Base-by-base conservation (phyloP, 2,113 vertebrate species). In the Struthio camelus region DNA sequence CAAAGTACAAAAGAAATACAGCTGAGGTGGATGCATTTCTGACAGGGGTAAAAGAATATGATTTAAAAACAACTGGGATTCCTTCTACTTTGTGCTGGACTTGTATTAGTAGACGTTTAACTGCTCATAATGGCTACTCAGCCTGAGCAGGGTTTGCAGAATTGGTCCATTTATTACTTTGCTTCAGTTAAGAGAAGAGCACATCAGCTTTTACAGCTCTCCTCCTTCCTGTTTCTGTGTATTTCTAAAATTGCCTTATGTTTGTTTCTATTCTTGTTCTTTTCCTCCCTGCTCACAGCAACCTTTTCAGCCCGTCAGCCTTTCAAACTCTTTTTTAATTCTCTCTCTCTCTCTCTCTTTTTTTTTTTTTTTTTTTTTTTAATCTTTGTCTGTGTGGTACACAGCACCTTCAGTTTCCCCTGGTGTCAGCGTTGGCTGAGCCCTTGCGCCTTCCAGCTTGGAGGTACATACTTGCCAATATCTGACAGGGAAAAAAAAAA, bases 401-500 rank as follows among this genome's bases (percentile, higher is more conserved):
- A 64, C 53, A 85, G 19, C 15, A 90, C 27, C 25, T 50, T 77
- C 48, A 65, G 25, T 27, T 8, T 80, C 36, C 11, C 22, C 34
- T 61, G 14, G 23, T 75, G 14, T n/a, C 20, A 50, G 5, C 0
- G 0, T 18, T 9, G 16, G 10, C 14, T 73, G 54, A 84, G 22
- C 4, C 36, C 22, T 40, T 4, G 2, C 28, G 56, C 10, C 5
- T 51, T 36, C 51, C 50, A 42, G 10, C 23, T 3, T 69, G 9
- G 14, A n/a, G 11, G 17, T 51, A 77, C n/a, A 32, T 27, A 51
- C 4, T 9, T 3, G 0, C 18, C n/a, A 72, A 20, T 8, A 48
- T 53, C 19, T 66, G 53, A n/a, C 20, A 34, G 11, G 17, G 19
- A 58, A 11, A 34, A 56, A 32, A 34, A 34, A 59, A 59, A 54